Percentiles rank a stretch among this genome's conserved stretches.
These are phyloP conservation scores for Boulengeromyrus knoepffleri DNA, from an alignment of 2,113 vertebrate genomes.

Conservation along the genomic window DNA sequence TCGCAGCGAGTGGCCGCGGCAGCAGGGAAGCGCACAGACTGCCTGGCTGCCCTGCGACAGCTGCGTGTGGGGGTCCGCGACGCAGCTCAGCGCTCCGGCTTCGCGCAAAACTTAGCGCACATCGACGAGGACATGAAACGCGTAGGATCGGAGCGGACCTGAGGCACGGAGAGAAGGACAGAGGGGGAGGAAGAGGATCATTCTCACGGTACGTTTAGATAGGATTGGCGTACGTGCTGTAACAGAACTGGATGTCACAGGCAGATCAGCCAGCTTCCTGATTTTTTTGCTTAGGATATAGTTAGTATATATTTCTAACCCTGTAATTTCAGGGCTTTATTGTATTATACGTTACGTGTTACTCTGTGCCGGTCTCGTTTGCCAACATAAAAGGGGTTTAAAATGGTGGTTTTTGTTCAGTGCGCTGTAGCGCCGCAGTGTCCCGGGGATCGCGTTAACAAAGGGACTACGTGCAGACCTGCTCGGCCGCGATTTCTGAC, in stretches of 20 bases:
- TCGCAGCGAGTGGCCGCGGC: constrained; percentile 40
- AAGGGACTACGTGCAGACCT: constrained; percentile 57
- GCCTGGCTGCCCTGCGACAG: constrained; percentile 34
- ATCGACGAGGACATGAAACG: constrained; percentile 33
- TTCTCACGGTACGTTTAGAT: not conserved
- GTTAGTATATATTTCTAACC: not conserved
- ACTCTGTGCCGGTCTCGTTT: not conserved
- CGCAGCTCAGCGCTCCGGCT: constrained; percentile 29
- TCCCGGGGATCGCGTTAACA: constrained; percentile 31
- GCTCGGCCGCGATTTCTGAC: constrained; percentile 51
- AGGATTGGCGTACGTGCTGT: not conserved
- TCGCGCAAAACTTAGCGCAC: constrained; percentile 32
- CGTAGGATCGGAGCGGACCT: constrained; percentile 51
- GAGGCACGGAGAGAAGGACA: constrained; percentile 11
- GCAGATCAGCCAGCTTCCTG: not conserved
- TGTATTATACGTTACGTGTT: not conserved
- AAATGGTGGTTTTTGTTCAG: not conserved
- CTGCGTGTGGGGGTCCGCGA: constrained; percentile 28
- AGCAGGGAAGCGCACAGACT: constrained; percentile 31
- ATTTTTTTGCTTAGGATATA: not conserved
- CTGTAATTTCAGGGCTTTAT: not conserved
- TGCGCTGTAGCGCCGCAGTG: constrained; percentile 22
- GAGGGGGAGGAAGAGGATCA: not conserved
- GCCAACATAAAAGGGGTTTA: not conserved
- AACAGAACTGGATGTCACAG: not conserved